Evolutionary conservation across 2,888 invertebrate species (phyloP).

Genomic region (Osedax frankpressi): DNA sequence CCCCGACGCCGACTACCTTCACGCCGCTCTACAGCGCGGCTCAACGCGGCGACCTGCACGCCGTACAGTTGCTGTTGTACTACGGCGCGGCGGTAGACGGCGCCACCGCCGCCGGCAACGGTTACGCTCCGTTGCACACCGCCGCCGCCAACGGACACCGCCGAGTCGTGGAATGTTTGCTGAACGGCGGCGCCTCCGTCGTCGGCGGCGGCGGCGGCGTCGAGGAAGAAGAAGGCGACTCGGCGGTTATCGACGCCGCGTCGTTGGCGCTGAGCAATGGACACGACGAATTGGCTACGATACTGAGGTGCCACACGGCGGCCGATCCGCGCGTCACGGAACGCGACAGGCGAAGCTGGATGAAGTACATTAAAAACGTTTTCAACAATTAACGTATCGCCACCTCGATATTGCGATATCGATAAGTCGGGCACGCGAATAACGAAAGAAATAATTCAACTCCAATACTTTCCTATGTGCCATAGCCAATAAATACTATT

Average conservation of each 20-base stretch:
- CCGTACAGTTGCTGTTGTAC: constrained; percentile 29
- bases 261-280: constrained; percentile 28
- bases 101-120: constrained; percentile 26
- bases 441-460: too few species aligned
- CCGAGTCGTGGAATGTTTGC: constrained; percentile 28
- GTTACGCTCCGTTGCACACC: constrained; percentile 29
- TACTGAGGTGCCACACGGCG: constrained; percentile 14
- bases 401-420: too few species aligned
- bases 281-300: constrained; percentile 29
- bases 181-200: constrained; percentile 26
- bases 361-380: not conserved
- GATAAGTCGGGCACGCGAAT: too few species aligned
- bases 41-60: constrained; percentile 29
- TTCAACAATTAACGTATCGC: not conserved
- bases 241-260: constrained; percentile 26
- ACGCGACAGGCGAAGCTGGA: not conserved
- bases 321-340: too few species aligned
- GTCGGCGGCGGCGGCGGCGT: not conserved
- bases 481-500: too few species aligned
- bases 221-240: constrained; percentile 21
- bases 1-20: constrained; percentile 22
- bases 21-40: constrained; percentile 28
- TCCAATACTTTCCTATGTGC: too few species aligned
- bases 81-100: constrained; percentile 26
- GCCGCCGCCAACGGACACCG: constrained; percentile 28